These are phyloP conservation scores for Galeruca laticollis DNA, from an alignment of 2,888 invertebrate species.

Conservation along the genomic window DNA sequence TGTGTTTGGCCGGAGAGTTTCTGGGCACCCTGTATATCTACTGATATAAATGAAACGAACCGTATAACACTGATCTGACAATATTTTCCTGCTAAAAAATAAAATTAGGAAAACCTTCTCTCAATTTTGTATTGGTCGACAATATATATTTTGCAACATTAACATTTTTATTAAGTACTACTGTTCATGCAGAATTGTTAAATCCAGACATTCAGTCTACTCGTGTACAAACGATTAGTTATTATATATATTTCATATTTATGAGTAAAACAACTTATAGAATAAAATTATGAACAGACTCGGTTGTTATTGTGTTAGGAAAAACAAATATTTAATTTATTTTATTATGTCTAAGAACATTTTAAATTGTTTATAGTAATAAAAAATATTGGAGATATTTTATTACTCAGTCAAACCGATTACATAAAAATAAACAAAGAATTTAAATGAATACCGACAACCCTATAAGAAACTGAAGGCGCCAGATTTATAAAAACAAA, in stretches of 20 bases:
- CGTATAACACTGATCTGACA: too few relatives aligned
- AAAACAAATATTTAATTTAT: background rate
- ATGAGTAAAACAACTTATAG: background rate
- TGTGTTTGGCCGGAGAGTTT: too few relatives aligned
- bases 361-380: background rate
- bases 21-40: too few relatives aligned
- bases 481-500: too few relatives aligned
- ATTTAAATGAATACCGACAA: background rate
- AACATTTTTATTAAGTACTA: background rate
- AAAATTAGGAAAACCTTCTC: too few relatives aligned
- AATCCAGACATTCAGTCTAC: slow-evolving; percentile 2
- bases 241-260: background rate
- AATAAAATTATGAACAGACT: background rate
- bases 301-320: background rate
- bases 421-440: background rate
- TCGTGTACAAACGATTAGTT: background rate
- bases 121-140: too few relatives aligned
- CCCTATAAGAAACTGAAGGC: too few relatives aligned
- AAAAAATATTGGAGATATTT: background rate
- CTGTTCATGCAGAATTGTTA: background rate
- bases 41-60: too few relatives aligned
- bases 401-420: background rate
- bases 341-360: background rate
- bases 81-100: too few relatives aligned
- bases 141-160: background rate